These are phyloP conservation scores for Malurus elegans DNA, from an alignment of 2,113 vertebrate genomes.

Conservation along the genomic window DNA sequence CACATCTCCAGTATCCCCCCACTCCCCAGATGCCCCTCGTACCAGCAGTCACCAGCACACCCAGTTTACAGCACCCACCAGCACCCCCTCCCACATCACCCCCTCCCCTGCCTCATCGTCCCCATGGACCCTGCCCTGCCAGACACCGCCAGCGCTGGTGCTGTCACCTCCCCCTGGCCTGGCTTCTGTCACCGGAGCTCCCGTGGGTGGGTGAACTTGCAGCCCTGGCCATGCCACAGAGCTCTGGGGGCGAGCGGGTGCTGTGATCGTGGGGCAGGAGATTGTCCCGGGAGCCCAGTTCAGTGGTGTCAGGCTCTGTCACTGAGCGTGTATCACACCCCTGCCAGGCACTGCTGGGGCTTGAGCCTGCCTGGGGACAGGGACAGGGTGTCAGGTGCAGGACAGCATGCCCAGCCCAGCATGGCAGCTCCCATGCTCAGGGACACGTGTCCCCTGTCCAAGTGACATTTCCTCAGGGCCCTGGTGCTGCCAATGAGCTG, in stretches of 20 bases:
- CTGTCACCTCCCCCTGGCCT: not conserved
- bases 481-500: not conserved
- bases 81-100: not conserved
- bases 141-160: not conserved
- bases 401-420: not conserved
- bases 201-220: not conserved
- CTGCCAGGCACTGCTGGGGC: not conserved
- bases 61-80: not conserved
- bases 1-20: not conserved
- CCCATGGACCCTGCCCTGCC: fast-evolving
- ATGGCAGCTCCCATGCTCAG: fast-evolving
- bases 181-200: not conserved
- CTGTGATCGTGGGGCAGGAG: fast-evolving
- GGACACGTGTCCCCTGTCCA: fast-evolving
- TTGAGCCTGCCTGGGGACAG: not conserved
- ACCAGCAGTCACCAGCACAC: too few species aligned
- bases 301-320: not conserved
- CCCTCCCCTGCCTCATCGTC: not conserved
- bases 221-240: not conserved
- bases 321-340: fast-evolving
- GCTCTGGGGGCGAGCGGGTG: fast-evolving
- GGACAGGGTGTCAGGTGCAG: not conserved
- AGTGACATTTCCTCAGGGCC: not conserved
- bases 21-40: not conserved
- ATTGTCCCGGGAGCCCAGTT: not conserved